Percentiles rank a stretch among this genome's conserved stretches.
phyloP scores from a whole-genome alignment of 2,888 invertebrate genomes.

The Elegia similella region DNA sequence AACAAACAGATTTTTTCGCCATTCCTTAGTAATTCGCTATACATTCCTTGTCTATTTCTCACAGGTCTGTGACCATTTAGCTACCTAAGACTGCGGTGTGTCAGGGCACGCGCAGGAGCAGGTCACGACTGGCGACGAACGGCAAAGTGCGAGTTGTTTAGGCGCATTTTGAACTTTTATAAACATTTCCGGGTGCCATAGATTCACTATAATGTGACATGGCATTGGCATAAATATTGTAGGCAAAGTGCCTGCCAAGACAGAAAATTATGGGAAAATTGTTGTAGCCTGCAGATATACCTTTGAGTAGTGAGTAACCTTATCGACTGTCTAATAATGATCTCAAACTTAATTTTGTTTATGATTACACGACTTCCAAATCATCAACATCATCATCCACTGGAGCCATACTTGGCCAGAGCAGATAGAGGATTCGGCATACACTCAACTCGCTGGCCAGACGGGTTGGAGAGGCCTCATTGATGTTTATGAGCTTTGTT shows the following conservation, averaged over 20 bases:
- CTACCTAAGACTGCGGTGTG: background rate
- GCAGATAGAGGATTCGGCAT: too few species aligned
- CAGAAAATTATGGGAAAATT: too few species aligned
- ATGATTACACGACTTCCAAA: too few species aligned
- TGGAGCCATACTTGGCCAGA: too few species aligned
- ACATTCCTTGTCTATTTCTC: background rate
- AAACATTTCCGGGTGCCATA: slow-evolving; percentile 2
- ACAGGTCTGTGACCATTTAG: background rate
- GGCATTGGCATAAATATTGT: background rate
- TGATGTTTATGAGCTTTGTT: too few species aligned
- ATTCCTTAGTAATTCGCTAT: too few species aligned
- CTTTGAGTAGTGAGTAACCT: background rate
- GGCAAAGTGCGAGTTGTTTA: slow-evolving; percentile 6
- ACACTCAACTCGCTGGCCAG: too few species aligned
- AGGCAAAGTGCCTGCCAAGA: background rate
- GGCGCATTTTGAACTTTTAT: slow-evolving; percentile 3
- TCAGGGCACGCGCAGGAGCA: slow-evolving; percentile 3
- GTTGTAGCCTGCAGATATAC: background rate
- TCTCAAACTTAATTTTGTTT: too few species aligned
- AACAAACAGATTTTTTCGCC: too few species aligned
- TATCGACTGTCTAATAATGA: too few species aligned
- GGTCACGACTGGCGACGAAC: slow-evolving; percentile 12
- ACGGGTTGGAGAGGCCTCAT: too few species aligned
- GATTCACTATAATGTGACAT: slow-evolving; percentile 5
- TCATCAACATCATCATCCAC: too few species aligned